These are phyloP conservation scores for Nematolebias whitei DNA, from an alignment of 2,113 vertebrate species.

Conservation along the genomic window DNA sequence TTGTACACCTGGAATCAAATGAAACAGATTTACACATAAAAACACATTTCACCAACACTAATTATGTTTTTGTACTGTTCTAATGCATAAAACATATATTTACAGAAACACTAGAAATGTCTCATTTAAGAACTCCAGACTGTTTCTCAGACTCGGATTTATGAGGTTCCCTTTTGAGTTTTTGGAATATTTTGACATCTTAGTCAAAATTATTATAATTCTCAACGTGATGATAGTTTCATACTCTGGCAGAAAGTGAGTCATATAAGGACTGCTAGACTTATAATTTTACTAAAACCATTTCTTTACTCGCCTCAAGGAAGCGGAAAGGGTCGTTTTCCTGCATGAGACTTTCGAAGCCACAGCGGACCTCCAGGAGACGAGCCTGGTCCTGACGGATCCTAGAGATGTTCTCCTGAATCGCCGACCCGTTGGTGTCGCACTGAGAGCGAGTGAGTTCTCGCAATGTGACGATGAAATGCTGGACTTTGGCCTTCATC, in stretches of 20 bases:
- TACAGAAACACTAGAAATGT: too few relatives aligned
- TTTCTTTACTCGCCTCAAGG: slow-evolving; percentile 63
- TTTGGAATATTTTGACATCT: too few relatives aligned
- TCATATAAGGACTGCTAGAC: too few relatives aligned
- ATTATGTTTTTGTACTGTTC: not conserved
- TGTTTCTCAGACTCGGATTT: too few relatives aligned
- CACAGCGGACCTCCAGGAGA: slow-evolving; percentile 63
- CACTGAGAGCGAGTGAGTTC: slow-evolving; percentile 42
- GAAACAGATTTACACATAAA: not conserved
- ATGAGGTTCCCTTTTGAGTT: too few relatives aligned
- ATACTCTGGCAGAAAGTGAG: too few relatives aligned
- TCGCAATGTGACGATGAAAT: slow-evolving; percentile 53
- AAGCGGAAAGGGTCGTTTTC: slow-evolving; percentile 76
- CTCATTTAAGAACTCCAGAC: too few relatives aligned
- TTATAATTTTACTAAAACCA: too few relatives aligned
- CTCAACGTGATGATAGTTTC: too few relatives aligned
- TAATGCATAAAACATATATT: not conserved
- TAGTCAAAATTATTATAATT: too few relatives aligned
- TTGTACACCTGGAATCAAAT: slow-evolving; percentile 57
- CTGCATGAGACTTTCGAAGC: slow-evolving; percentile 62
- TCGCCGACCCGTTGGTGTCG: slow-evolving; percentile 36
- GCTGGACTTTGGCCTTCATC: slow-evolving; percentile 53
- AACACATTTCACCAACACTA: not conserved
- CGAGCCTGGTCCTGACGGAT: slow-evolving; percentile 70
- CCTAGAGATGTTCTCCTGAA: slow-evolving; percentile 67